phyloP scores from a whole-genome alignment of 92 coral and sea anemone species.

The Actinostola sp. region DNA sequence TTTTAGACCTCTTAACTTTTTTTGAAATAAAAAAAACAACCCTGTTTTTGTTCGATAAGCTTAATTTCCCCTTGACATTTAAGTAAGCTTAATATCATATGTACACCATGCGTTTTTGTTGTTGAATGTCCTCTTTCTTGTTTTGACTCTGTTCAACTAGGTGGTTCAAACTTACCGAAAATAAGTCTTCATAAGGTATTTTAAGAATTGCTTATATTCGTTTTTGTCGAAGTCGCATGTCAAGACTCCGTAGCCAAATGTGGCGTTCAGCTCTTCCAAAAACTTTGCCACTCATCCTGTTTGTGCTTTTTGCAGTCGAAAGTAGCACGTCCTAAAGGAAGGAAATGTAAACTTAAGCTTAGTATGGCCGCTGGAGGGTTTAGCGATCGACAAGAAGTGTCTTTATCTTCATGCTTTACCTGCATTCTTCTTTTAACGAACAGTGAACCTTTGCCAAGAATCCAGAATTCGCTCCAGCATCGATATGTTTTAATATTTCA shows the following conservation, averaged over 20 bases:
- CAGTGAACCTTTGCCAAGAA: constrained; percentile 25
- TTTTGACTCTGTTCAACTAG: too few species aligned
- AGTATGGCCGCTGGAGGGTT: too few species aligned
- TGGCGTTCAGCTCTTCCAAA: constrained; percentile 25
- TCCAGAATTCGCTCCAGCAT: constrained; percentile 34
- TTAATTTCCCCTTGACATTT: too few species aligned
- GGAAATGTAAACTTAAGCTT: not conserved
- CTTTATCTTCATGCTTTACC: constrained; percentile 5
- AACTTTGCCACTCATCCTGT: constrained; percentile 11
- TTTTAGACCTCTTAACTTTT: too few species aligned
- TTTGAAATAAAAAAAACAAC: too few species aligned
- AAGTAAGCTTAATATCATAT: too few species aligned
- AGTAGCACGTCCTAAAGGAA: constrained; percentile 34
- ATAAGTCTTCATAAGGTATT: constrained; percentile 34
- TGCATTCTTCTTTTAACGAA: constrained; percentile 25
- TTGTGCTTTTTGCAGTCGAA: constrained; percentile 13
- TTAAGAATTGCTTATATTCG: constrained; percentile 25
- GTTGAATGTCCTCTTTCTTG: too few species aligned
- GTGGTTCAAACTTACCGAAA: constrained; percentile 44
- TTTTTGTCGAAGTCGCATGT: constrained; percentile 33
- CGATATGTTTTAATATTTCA: constrained; percentile 22
- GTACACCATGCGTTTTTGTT: too few species aligned
- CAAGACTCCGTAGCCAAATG: constrained; percentile 31
- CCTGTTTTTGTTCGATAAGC: too few species aligned
- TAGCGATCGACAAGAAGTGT: not conserved